phyloP scores from a whole-genome alignment of 2,797 vertebrate species.

The Enteromius unitaeniatus region DNA sequence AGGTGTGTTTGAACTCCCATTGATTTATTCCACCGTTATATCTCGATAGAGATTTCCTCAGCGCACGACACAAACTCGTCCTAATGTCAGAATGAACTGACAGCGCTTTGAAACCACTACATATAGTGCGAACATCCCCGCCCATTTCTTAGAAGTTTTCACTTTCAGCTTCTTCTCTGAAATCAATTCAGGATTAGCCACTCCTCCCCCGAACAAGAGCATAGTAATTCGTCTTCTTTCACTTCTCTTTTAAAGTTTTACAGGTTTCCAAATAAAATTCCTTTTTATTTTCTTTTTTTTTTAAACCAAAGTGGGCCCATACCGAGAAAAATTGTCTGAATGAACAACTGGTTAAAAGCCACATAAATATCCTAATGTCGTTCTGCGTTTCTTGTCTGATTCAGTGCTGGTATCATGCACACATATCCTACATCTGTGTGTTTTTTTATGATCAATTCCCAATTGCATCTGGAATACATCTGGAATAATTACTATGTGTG shows the following conservation, averaged over 20 bases:
- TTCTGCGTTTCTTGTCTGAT: not conserved
- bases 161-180: conserved; percentile 46
- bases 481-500: not conserved
- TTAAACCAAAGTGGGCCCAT: too few species aligned
- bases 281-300: not conserved
- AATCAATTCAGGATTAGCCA: not conserved
- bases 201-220: not conserved
- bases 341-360: not conserved
- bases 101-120: not conserved
- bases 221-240: not conserved
- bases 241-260: not conserved
- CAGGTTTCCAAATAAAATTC: not conserved
- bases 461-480: too few species aligned
- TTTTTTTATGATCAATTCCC: not conserved
- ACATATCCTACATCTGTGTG: not conserved
- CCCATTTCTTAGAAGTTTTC: conserved; percentile 37
- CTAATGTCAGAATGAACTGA: not conserved
- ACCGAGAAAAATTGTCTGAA: not conserved
- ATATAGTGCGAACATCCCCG: not conserved
- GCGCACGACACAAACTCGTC: not conserved
- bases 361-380: not conserved
- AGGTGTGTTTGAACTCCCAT: conserved; percentile 25
- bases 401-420: too few species aligned
- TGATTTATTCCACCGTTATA: conserved; percentile 44
- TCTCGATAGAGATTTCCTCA: not conserved